phyloP scores from a whole-genome alignment of 2,797 vertebrate species.

The Sebastolobus altivelis region DNA sequence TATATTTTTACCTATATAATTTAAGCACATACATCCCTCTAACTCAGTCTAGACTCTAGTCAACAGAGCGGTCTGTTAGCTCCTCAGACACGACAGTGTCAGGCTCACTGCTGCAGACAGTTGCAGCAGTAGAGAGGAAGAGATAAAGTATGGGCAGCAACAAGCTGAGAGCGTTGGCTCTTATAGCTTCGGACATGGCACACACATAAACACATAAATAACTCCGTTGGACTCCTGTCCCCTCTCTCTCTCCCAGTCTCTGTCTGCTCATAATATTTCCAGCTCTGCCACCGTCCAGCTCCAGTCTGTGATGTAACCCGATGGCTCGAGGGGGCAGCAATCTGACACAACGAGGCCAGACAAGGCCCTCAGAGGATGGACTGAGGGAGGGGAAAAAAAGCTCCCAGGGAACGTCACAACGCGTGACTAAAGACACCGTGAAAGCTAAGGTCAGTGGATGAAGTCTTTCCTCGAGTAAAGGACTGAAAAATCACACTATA shows the following conservation, averaged over 20 bases:
- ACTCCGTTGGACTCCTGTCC: conserved; percentile 21
- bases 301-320: conserved; percentile 50
- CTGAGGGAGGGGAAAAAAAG: conserved; percentile 5
- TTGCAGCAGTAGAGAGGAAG: conserved; percentile 8
- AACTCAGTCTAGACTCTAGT: neutral
- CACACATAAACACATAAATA: conserved; percentile 32
- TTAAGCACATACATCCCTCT: neutral
- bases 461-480: conserved; percentile 26
- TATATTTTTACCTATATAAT: neutral
- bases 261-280: conserved; percentile 37
- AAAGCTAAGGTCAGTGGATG: conserved; percentile 57
- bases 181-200: conserved; percentile 28
- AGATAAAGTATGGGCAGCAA: conserved; percentile 11
- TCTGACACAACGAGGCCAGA: conserved; percentile 70
- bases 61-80: neutral
- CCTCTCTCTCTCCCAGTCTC: conserved; percentile 8
- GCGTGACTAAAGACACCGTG: conserved; percentile 32
- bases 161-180: neutral
- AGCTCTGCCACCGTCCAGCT: conserved; percentile 31
- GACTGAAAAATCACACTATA: conserved; percentile 1
- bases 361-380: conserved; percentile 47
- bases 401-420: conserved; percentile 53
- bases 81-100: neutral
- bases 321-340: conserved; percentile 55
- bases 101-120: conserved; percentile 1